A percentile compares a stretch with the other conserved stretches of the same genome.
Conservation (phyloP, 64 coral and sea anemone genomes). For the Actinia tenebrosa region DNA sequence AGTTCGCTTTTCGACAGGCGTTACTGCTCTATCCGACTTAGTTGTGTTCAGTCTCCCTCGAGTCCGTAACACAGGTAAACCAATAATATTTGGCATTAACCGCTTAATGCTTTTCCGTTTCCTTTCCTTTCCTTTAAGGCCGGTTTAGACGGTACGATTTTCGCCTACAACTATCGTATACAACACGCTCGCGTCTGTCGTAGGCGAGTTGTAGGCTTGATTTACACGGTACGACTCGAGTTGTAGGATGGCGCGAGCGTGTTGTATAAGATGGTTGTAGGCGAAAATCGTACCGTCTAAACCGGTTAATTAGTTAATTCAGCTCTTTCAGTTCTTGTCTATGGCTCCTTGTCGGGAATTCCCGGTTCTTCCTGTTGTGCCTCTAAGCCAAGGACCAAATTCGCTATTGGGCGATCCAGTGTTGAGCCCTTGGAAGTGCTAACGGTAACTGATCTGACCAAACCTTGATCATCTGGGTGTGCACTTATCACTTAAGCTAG, state of each 20-base stretch:
- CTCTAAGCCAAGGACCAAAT: conserved; percentile 9
- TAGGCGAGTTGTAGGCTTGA: too few species aligned
- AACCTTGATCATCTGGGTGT: conserved; percentile 26
- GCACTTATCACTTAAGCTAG: not conserved
- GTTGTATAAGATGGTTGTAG: too few species aligned
- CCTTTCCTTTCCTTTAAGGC: too few species aligned
- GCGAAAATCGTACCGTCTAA: too few species aligned
- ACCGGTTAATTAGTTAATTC: too few species aligned
- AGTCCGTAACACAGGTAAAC: not conserved
- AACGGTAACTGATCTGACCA: conserved; percentile 1
- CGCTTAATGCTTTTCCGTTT: too few species aligned
- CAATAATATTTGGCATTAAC: not conserved
- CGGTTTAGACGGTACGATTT: too few species aligned
- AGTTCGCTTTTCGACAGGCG: not conserved
- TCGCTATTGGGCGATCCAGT: conserved; percentile 4
- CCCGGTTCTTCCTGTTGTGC: not conserved
- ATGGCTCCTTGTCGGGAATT: conserved; percentile 33
- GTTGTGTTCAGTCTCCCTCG: not conserved
- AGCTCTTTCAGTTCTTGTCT: too few species aligned
- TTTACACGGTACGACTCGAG: too few species aligned
- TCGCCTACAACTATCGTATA: too few species aligned
- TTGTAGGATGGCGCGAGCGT: too few species aligned
- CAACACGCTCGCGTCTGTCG: too few species aligned
- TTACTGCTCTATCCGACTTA: not conserved
- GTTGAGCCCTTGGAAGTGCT: conserved; percentile 2